Evolutionary conservation across 2,888 invertebrate species (phyloP).

Genomic region (Chrysolina americana): DNA sequence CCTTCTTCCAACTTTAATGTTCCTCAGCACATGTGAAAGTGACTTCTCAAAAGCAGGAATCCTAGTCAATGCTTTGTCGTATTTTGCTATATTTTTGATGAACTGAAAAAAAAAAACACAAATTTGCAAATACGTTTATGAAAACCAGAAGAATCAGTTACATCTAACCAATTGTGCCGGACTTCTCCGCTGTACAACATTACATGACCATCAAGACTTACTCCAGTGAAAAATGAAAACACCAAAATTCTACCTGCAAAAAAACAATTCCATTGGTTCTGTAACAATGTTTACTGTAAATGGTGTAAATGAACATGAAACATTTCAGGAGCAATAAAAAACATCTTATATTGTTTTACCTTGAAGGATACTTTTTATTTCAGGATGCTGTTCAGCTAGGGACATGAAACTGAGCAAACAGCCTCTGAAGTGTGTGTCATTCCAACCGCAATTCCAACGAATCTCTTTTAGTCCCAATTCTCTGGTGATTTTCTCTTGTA

Average conservation of each 20-base stretch:
- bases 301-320: neutral
- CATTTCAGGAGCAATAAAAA: neutral
- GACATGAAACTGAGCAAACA: slow-evolving; percentile 88
- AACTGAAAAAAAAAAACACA: slow-evolving; percentile 74
- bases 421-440: slow-evolving; percentile 90
- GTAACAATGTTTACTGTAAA: neutral
- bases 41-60: slow-evolving; percentile 89
- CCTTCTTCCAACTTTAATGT: slow-evolving; percentile 89
- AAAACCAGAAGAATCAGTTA: slow-evolving; percentile 67
- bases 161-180: slow-evolving; percentile 92
- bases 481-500: slow-evolving; percentile 75
- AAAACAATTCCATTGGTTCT: neutral
- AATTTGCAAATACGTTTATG: slow-evolving; percentile 2
- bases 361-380: slow-evolving; percentile 78
- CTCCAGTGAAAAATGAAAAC: slow-evolving; percentile 91
- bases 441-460: slow-evolving; percentile 90
- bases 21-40: slow-evolving; percentile 85
- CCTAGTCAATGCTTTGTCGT: slow-evolving; percentile 80
- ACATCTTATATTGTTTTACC: slow-evolving; percentile 66
- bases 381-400: slow-evolving; percentile 82
- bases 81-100: slow-evolving; percentile 84
- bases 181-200: slow-evolving; percentile 95
- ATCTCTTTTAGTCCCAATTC: slow-evolving; percentile 75
- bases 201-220: slow-evolving; percentile 91
- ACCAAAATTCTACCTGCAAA: slow-evolving; percentile 83